Evolutionary conservation across 1,140 invertebrate genomes (phyloP).

Genomic region (Dolichoris vasculosae): DNA sequence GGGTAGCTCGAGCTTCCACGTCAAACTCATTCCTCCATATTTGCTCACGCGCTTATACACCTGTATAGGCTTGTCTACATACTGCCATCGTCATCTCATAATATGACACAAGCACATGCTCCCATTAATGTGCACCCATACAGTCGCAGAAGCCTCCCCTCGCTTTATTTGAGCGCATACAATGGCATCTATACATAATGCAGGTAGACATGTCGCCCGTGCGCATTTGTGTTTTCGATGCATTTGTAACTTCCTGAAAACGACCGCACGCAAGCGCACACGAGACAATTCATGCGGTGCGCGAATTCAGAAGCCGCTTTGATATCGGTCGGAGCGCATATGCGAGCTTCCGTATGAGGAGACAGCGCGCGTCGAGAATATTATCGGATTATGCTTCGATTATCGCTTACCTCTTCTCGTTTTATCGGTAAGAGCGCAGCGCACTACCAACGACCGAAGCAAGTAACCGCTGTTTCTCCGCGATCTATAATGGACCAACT

Average conservation of each 20-base stretch:
- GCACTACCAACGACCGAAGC: not conserved
- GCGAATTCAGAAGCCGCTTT: no score
- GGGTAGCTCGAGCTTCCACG: not conserved
- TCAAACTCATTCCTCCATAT: constrained; percentile 46
- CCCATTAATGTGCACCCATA: not conserved
- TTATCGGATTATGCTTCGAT: constrained; percentile 50
- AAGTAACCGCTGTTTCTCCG: not conserved
- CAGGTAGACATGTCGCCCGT: not conserved
- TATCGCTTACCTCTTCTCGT: constrained; percentile 19
- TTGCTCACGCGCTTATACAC: constrained; percentile 18
- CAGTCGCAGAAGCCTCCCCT: no score
- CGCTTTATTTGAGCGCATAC: not conserved
- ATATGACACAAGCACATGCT: not conserved
- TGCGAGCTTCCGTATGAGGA: not conserved
- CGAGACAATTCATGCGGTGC: no score
- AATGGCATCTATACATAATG: constrained; percentile 22
- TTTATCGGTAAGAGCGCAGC: constrained; percentile 31
- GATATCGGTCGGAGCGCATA: not conserved
- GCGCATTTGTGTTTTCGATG: constrained; percentile 33
- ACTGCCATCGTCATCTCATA: not conserved
- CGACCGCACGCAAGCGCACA: not conserved
- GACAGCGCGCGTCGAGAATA: not conserved
- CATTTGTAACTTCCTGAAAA: not conserved
- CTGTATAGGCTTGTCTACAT: constrained; percentile 43
- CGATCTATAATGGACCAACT: constrained; percentile 1